A percentile compares a stretch with the other conserved stretches of the same genome.
These are phyloP conservation scores for Nestor notabilis DNA, from an alignment of 2,113 vertebrate genomes.

Conservation along the genomic window DNA sequence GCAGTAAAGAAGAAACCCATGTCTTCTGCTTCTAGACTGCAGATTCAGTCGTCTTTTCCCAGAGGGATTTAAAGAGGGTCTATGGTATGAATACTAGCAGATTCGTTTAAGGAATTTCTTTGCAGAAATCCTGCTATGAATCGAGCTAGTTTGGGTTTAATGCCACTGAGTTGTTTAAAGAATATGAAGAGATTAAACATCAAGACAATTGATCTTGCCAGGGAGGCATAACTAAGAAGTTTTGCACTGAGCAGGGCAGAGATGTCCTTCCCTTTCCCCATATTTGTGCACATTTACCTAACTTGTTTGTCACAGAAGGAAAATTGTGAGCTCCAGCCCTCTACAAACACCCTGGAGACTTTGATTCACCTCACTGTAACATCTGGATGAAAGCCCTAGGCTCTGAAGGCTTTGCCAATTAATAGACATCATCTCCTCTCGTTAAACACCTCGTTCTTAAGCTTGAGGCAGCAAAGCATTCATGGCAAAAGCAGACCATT, in stretches of 20 bases:
- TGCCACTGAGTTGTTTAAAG: neutral
- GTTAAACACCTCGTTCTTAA: neutral
- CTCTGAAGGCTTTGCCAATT: neutral
- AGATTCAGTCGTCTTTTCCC: neutral
- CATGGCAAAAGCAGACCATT: neutral
- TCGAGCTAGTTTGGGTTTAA: neutral
- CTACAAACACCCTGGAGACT: neutral
- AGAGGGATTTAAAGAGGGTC: neutral
- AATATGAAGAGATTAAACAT: neutral
- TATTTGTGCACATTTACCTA: neutral
- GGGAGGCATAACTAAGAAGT: neutral
- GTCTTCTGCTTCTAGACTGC: neutral
- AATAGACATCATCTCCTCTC: conserved; percentile 2
- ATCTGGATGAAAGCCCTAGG: neutral
- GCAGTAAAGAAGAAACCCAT: neutral
- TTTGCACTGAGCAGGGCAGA: neutral
- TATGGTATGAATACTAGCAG: neutral
- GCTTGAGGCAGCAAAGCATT: conserved; percentile 15
- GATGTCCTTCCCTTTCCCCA: neutral
- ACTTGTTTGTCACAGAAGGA: neutral
- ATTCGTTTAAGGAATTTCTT: neutral
- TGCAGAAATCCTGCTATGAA: neutral
- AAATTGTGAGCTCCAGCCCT: neutral
- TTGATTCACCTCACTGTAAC: neutral
- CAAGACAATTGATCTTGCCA: neutral